phyloP scores from a whole-genome alignment of 2,888 invertebrate genomes.

The Steinernema scapterisci region DNA sequence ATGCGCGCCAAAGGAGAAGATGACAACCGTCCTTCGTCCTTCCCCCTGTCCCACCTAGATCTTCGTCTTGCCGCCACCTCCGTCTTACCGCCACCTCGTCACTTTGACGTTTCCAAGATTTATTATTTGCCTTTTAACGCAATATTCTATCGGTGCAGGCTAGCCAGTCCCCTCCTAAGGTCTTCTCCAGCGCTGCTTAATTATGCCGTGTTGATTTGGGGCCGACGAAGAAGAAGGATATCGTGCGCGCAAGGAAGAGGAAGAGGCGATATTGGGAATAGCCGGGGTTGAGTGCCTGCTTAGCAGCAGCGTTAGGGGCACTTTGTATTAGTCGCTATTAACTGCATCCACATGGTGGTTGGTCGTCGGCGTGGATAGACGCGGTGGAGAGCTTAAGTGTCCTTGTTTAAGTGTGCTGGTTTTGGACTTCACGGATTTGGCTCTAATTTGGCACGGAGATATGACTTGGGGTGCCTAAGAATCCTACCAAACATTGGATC shows the following conservation, averaged over 20 bases:
- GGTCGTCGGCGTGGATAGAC: too few relatives aligned
- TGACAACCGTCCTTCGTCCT: neutral
- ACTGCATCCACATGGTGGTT: too few relatives aligned
- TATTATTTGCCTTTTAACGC: slow-evolving; percentile 17
- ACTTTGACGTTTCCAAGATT: neutral
- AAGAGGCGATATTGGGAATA: neutral
- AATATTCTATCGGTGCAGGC: neutral
- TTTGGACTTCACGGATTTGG: too few relatives aligned
- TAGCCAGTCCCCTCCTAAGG: neutral
- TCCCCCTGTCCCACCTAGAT: neutral
- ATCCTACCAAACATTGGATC: too few relatives aligned
- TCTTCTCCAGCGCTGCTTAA: slow-evolving; percentile 18
- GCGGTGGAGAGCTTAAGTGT: too few relatives aligned
- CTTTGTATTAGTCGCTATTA: too few relatives aligned
- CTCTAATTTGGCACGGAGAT: too few relatives aligned
- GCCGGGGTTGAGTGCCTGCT: neutral
- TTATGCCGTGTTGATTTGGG: slow-evolving; percentile 28
- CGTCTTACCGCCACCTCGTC: neutral
- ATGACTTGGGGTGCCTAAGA: too few relatives aligned
- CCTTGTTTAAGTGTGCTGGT: too few relatives aligned
- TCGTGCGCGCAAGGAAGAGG: neutral
- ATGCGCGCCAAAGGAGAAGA: neutral
- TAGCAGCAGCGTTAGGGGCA: too few relatives aligned
- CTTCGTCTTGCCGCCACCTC: neutral
- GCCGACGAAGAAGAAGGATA: neutral